Evolutionary conservation across 2,797 vertebrate species (phyloP).

Genomic region (Chiroxiphia lanceolata): DNA sequence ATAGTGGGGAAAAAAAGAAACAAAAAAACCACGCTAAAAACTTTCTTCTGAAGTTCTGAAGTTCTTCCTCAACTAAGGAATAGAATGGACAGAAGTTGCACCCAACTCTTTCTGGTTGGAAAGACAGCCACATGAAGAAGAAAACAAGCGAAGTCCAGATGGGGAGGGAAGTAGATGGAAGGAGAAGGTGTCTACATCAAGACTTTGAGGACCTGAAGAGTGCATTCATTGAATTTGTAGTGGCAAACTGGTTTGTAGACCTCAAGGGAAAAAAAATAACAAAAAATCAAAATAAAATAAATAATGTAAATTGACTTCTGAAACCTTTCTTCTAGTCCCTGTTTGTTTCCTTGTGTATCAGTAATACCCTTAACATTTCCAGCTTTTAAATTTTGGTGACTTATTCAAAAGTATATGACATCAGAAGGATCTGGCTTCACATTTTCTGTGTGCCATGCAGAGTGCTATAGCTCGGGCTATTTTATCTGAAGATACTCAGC

Average conservation of each 20-base stretch:
- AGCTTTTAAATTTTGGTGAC: background rate
- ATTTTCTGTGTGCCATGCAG: background rate
- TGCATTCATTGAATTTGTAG: background rate
- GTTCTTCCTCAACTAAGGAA: background rate
- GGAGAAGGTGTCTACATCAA: background rate
- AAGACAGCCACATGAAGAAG: background rate
- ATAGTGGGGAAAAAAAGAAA: accelerated
- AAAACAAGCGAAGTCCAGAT: background rate
- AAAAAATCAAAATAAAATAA: background rate
- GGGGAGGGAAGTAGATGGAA: background rate
- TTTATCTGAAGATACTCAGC: background rate
- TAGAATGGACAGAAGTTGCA: background rate
- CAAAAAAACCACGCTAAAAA: background rate
- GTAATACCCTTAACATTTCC: background rate
- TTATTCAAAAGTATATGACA: background rate
- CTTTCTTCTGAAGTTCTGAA: background rate
- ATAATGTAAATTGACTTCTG: background rate
- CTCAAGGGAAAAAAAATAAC: background rate
- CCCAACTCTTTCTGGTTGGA: background rate
- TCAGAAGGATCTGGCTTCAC: background rate
- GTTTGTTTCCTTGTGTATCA: background rate
- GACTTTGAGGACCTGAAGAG: background rate
- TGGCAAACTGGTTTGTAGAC: background rate
- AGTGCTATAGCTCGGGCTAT: background rate
- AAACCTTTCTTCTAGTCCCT: background rate